Evolutionary conservation across 1,140 invertebrate genomes (phyloP).

Genomic region (Cydia strobilella): DNA sequence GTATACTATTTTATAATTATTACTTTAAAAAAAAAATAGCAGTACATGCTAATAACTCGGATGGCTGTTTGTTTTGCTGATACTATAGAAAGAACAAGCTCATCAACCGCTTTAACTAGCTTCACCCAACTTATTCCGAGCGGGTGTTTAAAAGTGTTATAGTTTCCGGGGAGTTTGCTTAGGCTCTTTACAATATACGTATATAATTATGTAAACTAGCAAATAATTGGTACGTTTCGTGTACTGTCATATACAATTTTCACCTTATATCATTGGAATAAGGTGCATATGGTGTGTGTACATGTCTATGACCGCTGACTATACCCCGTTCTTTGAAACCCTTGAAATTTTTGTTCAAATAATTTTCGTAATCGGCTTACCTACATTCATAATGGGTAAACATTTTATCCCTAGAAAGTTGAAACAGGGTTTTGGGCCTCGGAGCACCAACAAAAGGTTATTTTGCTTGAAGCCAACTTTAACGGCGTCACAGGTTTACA

Average conservation of each 20-base stretch:
- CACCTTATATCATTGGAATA: not conserved
- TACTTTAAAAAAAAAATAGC: not conserved
- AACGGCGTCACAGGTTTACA: not conserved
- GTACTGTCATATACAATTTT: not conserved
- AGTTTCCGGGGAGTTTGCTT: not conserved
- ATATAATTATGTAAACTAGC: not conserved
- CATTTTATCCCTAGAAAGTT: conserved; percentile 31
- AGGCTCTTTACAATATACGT: conserved; percentile 17
- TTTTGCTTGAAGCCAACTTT: not conserved
- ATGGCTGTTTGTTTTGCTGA: not conserved
- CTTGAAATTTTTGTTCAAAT: conserved; percentile 20
- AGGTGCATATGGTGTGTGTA: not conserved
- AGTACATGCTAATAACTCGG: not conserved
- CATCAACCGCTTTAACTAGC: conserved; percentile 9
- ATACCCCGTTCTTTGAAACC: not conserved
- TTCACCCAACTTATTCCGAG: not conserved
- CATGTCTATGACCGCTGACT: not conserved
- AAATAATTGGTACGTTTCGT: conserved; percentile 2
- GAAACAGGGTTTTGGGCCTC: conserved; percentile 15
- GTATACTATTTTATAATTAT: no score
- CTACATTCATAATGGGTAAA: conserved; percentile 30
- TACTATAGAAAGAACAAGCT: conserved; percentile 5
- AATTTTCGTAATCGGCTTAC: conserved; percentile 30
- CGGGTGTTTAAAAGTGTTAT: not conserved
- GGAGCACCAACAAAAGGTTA: not conserved